phyloP scores from a whole-genome alignment of 2,888 invertebrate genomes.

The Periphyllus acericola region DNA sequence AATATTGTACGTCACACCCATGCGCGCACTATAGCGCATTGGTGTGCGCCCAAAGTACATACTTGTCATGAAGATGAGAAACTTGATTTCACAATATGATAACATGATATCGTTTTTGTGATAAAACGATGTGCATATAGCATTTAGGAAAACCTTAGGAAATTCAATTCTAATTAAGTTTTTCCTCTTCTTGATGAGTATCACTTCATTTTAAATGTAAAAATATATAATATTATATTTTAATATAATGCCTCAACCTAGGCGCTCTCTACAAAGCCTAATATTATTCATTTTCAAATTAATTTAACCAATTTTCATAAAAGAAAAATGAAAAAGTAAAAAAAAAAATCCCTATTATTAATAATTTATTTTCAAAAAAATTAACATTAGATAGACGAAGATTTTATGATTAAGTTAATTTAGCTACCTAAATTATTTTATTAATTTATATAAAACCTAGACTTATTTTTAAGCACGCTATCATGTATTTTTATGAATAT shows the following conservation, averaged over 20 bases:
- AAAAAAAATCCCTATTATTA: neutral
- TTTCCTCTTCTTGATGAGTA: slow-evolving; percentile 65
- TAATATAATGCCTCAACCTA: slow-evolving; percentile 14
- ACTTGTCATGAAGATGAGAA: slow-evolving; percentile 66
- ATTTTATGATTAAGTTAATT: slow-evolving; percentile 12
- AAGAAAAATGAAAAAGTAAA: neutral
- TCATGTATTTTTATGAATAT: neutral
- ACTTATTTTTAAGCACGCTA: neutral
- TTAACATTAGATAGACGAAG: neutral
- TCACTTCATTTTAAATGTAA: slow-evolving; percentile 31
- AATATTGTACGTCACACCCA: too few species aligned
- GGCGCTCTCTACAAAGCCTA: slow-evolving; percentile 58
- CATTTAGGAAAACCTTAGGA: slow-evolving; percentile 29
- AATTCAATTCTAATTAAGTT: slow-evolving; percentile 63
- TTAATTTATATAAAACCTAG: slow-evolving; percentile 33
- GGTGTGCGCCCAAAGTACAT: slow-evolving; percentile 23
- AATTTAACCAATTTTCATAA: neutral
- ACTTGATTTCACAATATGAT: slow-evolving; percentile 63
- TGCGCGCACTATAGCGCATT: too few species aligned
- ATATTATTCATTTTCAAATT: slow-evolving; percentile 23
- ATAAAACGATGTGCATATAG: slow-evolving; percentile 22
- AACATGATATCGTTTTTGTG: neutral
- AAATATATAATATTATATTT: slow-evolving; percentile 12
- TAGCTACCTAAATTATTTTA: neutral
- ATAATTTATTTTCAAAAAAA: slow-evolving; percentile 15